phyloP scores from a whole-genome alignment of 2,888 invertebrate genomes.

The Plagodis pulveraria region DNA sequence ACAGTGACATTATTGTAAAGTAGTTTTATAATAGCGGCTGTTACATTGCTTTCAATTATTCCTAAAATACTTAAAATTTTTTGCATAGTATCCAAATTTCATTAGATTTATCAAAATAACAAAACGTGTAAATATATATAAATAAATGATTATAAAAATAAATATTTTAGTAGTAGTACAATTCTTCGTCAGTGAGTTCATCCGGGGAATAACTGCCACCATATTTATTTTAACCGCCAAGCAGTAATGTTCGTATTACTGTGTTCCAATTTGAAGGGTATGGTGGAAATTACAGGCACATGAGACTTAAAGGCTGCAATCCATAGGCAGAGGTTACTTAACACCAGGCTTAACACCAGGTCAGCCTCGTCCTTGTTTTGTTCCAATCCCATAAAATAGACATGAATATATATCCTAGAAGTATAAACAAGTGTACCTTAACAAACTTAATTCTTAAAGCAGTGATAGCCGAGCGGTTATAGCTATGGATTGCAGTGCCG shows the following conservation, averaged over 20 bases:
- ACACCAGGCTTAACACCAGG: no score
- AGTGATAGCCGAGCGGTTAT: no score
- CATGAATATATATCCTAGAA: no score
- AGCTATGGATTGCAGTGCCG: no score
- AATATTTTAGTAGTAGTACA: no score
- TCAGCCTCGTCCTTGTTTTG: no score
- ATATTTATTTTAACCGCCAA: not conserved
- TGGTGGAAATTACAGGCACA: not conserved
- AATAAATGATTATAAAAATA: no score
- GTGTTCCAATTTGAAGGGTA: not conserved
- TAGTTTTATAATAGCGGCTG: conserved; percentile 44
- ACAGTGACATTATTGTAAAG: conserved; percentile 44
- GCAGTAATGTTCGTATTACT: not conserved
- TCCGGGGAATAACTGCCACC: not conserved
- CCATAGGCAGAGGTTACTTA: no score
- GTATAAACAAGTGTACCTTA: no score
- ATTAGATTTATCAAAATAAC: not conserved
- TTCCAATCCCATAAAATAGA: no score
- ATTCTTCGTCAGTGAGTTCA: not conserved
- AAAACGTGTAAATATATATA: not conserved
- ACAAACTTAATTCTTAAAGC: no score
- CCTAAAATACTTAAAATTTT: not conserved
- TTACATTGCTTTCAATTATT: conserved; percentile 21
- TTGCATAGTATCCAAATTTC: not conserved
- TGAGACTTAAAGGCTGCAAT: not conserved